A percentile compares a stretch with the other conserved stretches of the same genome.
Evolutionary conservation across 2,113 vertebrate genomes (phyloP).

Genomic region (Nycticebus coucang): DNA sequence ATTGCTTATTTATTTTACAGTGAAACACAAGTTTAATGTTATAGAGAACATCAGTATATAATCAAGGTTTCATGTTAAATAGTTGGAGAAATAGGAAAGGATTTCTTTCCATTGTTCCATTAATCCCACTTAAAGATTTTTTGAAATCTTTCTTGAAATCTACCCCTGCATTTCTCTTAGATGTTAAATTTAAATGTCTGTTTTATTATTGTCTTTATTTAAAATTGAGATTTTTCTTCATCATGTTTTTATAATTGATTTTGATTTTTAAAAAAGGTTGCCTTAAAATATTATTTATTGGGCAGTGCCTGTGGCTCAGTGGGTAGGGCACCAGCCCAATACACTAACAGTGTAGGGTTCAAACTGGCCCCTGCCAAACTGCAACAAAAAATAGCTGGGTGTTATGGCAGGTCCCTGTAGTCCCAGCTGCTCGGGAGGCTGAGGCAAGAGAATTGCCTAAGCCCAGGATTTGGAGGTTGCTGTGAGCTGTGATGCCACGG

Average conservation of each 20-base stretch:
- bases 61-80: conserved; percentile 70
- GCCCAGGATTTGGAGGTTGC: too few species aligned
- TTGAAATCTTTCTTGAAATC: not conserved
- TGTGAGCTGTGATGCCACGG: too few species aligned
- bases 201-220: conserved; percentile 48
- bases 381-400: too few species aligned
- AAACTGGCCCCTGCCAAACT: too few species aligned
- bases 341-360: too few species aligned
- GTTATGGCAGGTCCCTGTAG: too few species aligned
- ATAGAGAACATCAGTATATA: conserved; percentile 68
- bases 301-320: too few species aligned
- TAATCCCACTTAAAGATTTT: conserved; percentile 21
- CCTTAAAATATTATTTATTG: not conserved
- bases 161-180: conserved; percentile 46
- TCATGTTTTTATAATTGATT: not conserved
- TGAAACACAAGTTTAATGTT: conserved; percentile 72
- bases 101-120: conserved; percentile 22
- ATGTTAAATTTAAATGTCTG: conserved; percentile 74
- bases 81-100: conserved; percentile 70
- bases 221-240: not conserved
- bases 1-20: conserved; percentile 70
- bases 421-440: too few species aligned
- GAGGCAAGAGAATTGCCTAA: too few species aligned
- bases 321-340: too few species aligned
- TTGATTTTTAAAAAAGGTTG: not conserved